Conservation (phyloP, 2,888 invertebrate genomes). For the Mythimna lalbum region DNA sequence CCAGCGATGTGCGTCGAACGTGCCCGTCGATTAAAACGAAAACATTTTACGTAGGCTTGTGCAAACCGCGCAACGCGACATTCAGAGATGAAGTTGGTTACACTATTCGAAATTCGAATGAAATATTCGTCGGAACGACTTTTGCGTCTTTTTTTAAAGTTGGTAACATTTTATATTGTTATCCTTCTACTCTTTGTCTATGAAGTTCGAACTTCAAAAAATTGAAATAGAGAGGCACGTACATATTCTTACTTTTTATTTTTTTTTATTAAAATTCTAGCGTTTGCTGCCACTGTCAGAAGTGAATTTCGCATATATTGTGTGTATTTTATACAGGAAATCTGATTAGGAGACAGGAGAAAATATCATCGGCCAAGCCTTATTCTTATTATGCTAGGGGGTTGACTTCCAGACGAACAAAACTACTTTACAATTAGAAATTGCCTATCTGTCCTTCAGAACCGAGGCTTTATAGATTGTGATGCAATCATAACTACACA, state of each 20-base stretch:
- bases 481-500: background rate
- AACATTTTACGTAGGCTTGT: conserved; percentile 49
- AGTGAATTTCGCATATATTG: background rate
- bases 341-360: too few species aligned
- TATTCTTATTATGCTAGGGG: too few species aligned
- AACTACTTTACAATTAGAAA: background rate
- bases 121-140: conserved; percentile 35
- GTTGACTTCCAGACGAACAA: too few species aligned
- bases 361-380: too few species aligned
- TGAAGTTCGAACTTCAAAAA: background rate
- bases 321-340: too few species aligned
- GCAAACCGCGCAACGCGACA: conserved; percentile 39
- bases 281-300: background rate
- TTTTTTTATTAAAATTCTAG: background rate
- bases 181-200: background rate
- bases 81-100: conserved; percentile 50
- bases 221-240: background rate
- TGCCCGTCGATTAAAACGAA: conserved; percentile 54
- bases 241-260: background rate
- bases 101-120: conserved; percentile 35
- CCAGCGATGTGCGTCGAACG: conserved; percentile 30
- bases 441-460: background rate
- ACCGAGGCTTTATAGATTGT: background rate
- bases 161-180: conserved; percentile 35
- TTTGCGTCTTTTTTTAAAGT: conserved; percentile 9